Base-by-base conservation (phyloP, 2,113 vertebrate genomes). In the Dunckerocampus dactyliophorus region DNA sequence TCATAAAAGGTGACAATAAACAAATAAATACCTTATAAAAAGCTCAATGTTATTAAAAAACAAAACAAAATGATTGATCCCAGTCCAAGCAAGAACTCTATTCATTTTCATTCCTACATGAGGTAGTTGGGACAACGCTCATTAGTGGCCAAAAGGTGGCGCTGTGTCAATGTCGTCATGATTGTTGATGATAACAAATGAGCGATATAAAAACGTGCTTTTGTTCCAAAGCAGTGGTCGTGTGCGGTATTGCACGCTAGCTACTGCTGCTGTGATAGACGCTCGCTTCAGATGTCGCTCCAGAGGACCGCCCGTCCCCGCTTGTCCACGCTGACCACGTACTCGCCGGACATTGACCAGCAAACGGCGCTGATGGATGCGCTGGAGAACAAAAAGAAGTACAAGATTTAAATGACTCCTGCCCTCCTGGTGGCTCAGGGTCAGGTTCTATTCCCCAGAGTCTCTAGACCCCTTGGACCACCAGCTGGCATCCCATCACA, bases 291-390 rank as follows among this genome's bases (percentile, higher is more conserved):
- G 57, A 92, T 59, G 79, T 89, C 87, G 2, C 87, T 86, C 94
- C 94, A 96, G 50, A 95, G 90, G 45, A 92, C 92, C 1, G 90
- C 90, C 64, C 91, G 87, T 61, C 86, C 71, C 8, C 87, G 89
- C 60, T 88, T 91, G 76, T 95, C 94, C 75, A 93, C 94, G 6
- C 93, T 96, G 63, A 92, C 92, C 10, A 93, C 81, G 0, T 89
- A 90, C 19, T 88, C 83, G 0, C 94, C 94, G 0, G 92, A 92
- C 56, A 66, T 52, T 24, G 91, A 92, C 94, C 94, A 96, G 56
- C 93, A 88, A 74, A 95, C 92, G 0, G 94, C 92, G 0, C 90
- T 92, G 78, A 95, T 80, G 2, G 93, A 80, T 2, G 89, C 70
- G 10, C 93, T 95, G 56, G 51, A 24, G 11, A 71, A 24, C 45